Evolutionary conservation across 2,888 invertebrate genomes (phyloP), one percentile per base, ranked within the genome.

Genomic region (Pheosia tremula): DNA sequence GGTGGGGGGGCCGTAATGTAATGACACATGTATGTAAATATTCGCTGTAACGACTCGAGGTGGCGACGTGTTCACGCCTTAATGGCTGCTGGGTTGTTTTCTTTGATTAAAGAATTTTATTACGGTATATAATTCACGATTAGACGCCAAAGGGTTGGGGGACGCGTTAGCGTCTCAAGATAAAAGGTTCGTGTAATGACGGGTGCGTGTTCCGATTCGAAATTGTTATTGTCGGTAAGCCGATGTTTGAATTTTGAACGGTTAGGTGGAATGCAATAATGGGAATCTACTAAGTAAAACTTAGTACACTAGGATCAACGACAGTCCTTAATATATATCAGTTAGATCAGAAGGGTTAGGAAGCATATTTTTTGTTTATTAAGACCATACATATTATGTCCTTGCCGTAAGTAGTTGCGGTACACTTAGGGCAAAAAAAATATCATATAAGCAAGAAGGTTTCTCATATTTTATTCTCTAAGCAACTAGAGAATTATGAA

Each of bases 101-200:
- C 93, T 93, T 93, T 93, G 93, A 93, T 93, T 93, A 93, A 93
- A 93, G 93, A 93, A 93, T 93, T 93, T 93, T 93, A 93, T 93
- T 93, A 91, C 89, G 77, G 88, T 81, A 80, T 88, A 93, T 93
- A 93, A 92, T 92, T 93, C 93, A 93, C 93, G 93, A 93, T 93
- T 93, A 93, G 92, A 90, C 87, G 88, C 82, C 82, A 86, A 90
- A 90, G 92, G 91, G 91, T 89, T 88, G 84, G 78, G 80, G 81
- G 82, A 24, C 84, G 86, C 66, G 86, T 74, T 79, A 6, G 69
- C 81, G 86, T 78, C 84, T 85, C 76, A 82, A 90, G 92, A 93
- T 93, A 92, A 91, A 92, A 84, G 88, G 84, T 77, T 81, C 85
- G 80, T 83, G 87, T 90, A 91, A 90, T 88, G 92, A 90, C 87